These are phyloP conservation scores for Brienomyrus longianalis DNA, from an alignment of 2,113 vertebrate genomes.

Conservation along the genomic window DNA sequence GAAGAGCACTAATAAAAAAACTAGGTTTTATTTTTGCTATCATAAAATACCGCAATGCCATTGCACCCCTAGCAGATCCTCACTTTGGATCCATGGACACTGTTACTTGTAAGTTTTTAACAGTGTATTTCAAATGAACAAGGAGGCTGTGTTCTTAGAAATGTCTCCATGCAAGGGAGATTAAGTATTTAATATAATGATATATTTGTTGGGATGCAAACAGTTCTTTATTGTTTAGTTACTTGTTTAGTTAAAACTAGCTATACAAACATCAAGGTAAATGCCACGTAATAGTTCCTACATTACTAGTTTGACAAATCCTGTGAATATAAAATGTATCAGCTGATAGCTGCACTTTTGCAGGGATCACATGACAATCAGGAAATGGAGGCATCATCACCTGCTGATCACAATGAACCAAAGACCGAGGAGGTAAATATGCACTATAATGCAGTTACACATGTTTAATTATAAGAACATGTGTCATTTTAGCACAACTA, in stretches of 20 bases:
- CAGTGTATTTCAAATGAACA: too few relatives aligned
- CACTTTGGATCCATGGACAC: too few relatives aligned
- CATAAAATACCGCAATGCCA: too few relatives aligned
- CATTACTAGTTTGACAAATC: not conserved
- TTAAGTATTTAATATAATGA: not conserved
- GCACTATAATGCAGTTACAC: not conserved
- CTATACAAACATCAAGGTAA: not conserved
- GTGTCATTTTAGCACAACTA: not conserved
- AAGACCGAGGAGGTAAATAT: not conserved
- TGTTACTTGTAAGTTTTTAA: too few relatives aligned
- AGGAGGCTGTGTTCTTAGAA: too few relatives aligned
- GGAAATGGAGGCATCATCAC: not conserved
- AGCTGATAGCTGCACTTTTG: not conserved
- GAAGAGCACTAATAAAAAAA: too few relatives aligned
- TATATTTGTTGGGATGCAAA: too few relatives aligned
- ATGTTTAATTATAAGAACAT: not conserved
- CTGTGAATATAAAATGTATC: not conserved
- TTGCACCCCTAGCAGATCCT: too few relatives aligned
- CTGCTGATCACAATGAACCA: not conserved
- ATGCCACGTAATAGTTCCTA: not conserved
- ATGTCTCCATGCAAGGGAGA: too few relatives aligned
- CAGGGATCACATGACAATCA: not conserved
- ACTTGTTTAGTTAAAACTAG: too few relatives aligned
- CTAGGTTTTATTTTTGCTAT: too few relatives aligned
- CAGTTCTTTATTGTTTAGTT: too few relatives aligned